phyloP scores from a whole-genome alignment of 2,797 vertebrate genomes.

The Chelidonichthys spinosus region DNA sequence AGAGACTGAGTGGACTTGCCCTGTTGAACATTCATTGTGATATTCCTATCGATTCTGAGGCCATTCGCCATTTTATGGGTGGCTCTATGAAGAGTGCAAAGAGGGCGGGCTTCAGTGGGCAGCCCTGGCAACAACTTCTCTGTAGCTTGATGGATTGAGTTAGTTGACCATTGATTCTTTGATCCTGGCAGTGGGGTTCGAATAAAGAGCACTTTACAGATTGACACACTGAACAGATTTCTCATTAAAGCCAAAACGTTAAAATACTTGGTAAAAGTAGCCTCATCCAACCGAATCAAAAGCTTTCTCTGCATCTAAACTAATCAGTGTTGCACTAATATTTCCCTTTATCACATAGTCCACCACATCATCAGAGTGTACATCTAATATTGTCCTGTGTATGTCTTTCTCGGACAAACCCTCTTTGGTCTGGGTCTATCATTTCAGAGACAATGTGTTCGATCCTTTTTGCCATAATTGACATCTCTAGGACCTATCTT shows the following conservation, averaged over 20 bases:
- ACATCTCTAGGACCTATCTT: background rate
- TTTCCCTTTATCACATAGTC: constrained; percentile 4
- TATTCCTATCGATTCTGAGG: too few relatives aligned
- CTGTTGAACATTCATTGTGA: too few relatives aligned
- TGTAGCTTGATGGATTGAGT: background rate
- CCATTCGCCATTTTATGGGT: too few relatives aligned
- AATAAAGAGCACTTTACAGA: background rate
- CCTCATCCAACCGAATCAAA: constrained; percentile 1
- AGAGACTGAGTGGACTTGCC: too few relatives aligned
- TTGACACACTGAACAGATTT: background rate
- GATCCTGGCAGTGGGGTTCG: background rate
- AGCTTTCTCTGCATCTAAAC: constrained; percentile 10
- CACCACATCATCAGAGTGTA: constrained; percentile 1
- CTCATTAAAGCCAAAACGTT: constrained; percentile 16
- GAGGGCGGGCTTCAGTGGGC: background rate
- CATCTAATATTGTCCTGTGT: background rate
- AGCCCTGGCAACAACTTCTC: background rate
- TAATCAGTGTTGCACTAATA: too few relatives aligned
- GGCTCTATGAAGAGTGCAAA: too few relatives aligned
- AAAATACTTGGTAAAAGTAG: background rate
- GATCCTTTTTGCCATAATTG: background rate
- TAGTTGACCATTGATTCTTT: background rate
- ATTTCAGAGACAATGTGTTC: constrained; percentile 9
- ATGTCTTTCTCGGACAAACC: background rate
- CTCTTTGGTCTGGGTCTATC: constrained; percentile 5